phyloP scores from a whole-genome alignment of 2,113 vertebrate species.

The Setophaga kirtlandii region DNA sequence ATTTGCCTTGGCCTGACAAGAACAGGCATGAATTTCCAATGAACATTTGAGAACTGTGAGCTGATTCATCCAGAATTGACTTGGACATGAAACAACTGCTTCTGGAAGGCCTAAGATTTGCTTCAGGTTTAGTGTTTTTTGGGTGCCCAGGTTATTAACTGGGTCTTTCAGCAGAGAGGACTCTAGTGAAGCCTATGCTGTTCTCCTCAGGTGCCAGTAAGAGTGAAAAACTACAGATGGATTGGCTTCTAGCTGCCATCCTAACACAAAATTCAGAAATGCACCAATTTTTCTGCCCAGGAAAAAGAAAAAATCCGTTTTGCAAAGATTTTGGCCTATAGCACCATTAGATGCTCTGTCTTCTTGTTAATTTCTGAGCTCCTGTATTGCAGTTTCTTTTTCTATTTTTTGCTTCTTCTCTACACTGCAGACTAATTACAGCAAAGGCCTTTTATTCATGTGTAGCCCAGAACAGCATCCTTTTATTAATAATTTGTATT shows the following conservation, averaged over 20 bases:
- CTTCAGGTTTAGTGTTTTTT: background rate
- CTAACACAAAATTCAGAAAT: background rate
- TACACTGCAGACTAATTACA: background rate
- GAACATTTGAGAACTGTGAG: background rate
- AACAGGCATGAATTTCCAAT: background rate
- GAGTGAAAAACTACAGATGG: background rate
- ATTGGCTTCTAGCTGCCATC: background rate
- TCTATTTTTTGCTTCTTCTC: background rate
- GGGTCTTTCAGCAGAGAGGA: background rate
- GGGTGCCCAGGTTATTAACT: background rate
- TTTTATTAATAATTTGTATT: background rate
- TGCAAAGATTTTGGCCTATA: background rate
- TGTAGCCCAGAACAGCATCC: background rate
- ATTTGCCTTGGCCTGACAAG: background rate
- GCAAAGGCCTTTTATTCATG: background rate
- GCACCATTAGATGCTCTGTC: background rate
- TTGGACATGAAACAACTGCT: background rate
- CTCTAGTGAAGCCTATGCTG: background rate
- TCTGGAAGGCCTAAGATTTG: background rate
- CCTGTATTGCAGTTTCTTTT: background rate
- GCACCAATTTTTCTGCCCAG: background rate
- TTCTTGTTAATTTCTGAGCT: background rate
- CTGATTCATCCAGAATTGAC: background rate
- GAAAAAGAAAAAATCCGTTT: background rate
- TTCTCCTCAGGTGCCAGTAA: background rate